phyloP scores from a whole-genome alignment of 2,113 vertebrate genomes.

The Leucopternis melanops region DNA sequence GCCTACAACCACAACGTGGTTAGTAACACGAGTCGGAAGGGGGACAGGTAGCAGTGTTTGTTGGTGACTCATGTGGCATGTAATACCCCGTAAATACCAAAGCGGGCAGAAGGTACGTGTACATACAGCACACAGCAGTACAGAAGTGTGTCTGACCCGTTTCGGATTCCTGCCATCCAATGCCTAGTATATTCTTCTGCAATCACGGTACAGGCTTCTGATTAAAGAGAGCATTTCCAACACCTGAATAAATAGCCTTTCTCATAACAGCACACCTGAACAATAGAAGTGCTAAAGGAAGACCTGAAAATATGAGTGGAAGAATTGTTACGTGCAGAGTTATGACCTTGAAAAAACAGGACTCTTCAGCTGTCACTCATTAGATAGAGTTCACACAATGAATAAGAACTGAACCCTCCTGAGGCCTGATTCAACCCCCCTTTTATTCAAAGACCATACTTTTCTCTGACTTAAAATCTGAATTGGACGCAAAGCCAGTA shows the following conservation, averaged over 20 bases:
- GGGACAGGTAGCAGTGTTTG: not conserved
- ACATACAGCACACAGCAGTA: not conserved
- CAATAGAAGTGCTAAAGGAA: not conserved
- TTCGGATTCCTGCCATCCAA: not conserved
- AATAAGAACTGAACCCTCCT: not conserved
- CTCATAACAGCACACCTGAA: slow-evolving; percentile 1
- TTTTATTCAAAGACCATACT: not conserved
- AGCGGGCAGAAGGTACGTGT: not conserved
- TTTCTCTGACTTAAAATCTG: slow-evolving; percentile 18
- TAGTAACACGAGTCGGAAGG: accelerated
- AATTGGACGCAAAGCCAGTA: not conserved
- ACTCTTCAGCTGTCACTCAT: not conserved
- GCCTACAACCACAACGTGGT: not conserved
- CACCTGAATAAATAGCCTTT: slow-evolving; percentile 15
- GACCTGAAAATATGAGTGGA: not conserved
- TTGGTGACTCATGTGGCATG: not conserved
- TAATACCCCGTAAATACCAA: not conserved
- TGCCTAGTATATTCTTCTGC: not conserved
- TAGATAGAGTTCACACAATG: not conserved
- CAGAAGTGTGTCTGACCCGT: not conserved
- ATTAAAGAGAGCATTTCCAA: slow-evolving; percentile 10
- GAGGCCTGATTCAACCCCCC: not conserved
- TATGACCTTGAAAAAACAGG: slow-evolving; percentile 23
- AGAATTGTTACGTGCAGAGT: not conserved
- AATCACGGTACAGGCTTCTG: not conserved